Evolutionary conservation across 2,797 vertebrate species (phyloP), one percentile per base, ranked within the genome.

Genomic region (Phoeniculus purpureus): DNA sequence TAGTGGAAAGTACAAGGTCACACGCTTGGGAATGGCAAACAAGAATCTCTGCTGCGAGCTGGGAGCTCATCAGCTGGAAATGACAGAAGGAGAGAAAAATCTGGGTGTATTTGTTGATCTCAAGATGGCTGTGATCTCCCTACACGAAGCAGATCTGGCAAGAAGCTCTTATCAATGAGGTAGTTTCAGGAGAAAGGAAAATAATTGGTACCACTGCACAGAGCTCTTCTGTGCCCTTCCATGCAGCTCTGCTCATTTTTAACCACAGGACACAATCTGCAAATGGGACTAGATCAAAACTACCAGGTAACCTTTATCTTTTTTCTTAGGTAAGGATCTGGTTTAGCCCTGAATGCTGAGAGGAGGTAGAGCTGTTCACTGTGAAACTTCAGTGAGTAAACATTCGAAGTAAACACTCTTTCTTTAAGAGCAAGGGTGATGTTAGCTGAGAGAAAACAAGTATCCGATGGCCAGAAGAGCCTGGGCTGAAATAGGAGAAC

Each of bases 401-500:
- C 89, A 90, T 81, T 81, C 64, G 37, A 60, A 75, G 85, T 93
- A 94, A 95, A 94, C 90, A 92, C 73, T 66, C 29, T 74, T 87
- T 87, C 66, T 76, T 85, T 68, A 92, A 92, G 85, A 92, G 91
- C 83, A 77, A 68, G 91, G 66, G 87, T 75, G 74, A 94, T 91
- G 82, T 62, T 83, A 67, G 45, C 10, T 34, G 37, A 1, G 34
- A 81, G 92, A 70, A 93, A 94, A 94, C 91, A 91, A 94, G 92
- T 96, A 93, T 95, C 94, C 64, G 34, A 85, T 96, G 88, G 93
- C 90, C 81, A 64, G 34, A 91, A 81, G 66, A 15, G 90, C 85
- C 56, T 83, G 77, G 59, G 34, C 91, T 95, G 94, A 94, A 96
- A 96, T 70, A 48, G 37, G 94, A 95, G 94, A 90, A 73, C 72